Conservation (phyloP, 2,888 invertebrate species). For the Oxystoma pomonae region DNA sequence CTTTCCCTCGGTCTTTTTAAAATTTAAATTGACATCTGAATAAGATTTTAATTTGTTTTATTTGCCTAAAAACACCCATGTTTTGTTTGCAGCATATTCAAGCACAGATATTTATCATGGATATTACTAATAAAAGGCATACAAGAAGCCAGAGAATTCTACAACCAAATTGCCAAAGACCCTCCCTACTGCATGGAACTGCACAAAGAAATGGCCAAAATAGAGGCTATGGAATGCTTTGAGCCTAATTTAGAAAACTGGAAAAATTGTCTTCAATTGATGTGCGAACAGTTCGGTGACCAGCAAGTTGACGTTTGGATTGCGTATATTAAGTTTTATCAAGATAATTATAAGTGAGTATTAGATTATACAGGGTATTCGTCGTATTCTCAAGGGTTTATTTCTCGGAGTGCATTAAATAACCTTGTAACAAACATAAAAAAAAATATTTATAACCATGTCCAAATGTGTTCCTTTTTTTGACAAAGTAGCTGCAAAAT, state of each 20-base stretch:
- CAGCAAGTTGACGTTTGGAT: constrained; percentile 17
- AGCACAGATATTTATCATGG: constrained; percentile 14
- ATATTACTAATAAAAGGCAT: constrained; percentile 4
- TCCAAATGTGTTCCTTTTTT: too few species aligned
- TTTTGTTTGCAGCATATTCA: constrained; percentile 10
- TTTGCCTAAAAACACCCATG: neutral
- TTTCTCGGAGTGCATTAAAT: too few species aligned
- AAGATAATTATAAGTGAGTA: neutral
- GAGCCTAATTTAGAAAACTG: neutral
- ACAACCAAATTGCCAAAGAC: constrained; percentile 11
- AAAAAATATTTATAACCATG: too few species aligned
- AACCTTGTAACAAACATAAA: too few species aligned
- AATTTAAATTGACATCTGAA: too few species aligned
- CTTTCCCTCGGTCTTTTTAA: too few species aligned
- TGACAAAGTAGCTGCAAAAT: too few species aligned
- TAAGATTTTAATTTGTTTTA: too few species aligned
- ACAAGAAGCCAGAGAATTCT: constrained; percentile 8
- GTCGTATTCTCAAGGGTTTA: too few species aligned
- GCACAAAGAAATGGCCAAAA: constrained; percentile 16
- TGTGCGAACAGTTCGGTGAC: constrained; percentile 15
- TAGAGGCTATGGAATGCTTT: constrained; percentile 10
- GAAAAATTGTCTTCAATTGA: constrained; percentile 7
- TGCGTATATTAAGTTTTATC: constrained; percentile 4
- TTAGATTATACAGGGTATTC: neutral
- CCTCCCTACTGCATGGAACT: constrained; percentile 16